Conservation (phyloP, 1,140 invertebrate species). For the Drosophila asahinai region DNA sequence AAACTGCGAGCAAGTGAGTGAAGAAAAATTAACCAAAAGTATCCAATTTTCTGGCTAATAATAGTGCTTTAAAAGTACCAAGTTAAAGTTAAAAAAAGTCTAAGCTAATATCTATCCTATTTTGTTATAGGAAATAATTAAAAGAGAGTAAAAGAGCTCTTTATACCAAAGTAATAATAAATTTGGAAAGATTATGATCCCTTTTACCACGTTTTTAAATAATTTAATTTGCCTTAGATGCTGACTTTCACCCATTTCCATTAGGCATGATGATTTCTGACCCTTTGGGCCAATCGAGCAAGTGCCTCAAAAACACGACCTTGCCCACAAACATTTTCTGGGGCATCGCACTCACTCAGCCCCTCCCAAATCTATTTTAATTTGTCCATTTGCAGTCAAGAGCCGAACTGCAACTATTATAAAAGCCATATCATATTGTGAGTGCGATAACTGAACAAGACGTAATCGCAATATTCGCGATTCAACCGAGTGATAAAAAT, state of each 20-base stretch:
- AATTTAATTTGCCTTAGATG: not conserved
- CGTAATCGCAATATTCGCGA: conserved; percentile 2
- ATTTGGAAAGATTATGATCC: not conserved
- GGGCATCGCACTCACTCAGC: conserved; percentile 28
- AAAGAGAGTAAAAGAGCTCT: too few relatives aligned
- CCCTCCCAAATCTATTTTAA: conserved; percentile 19
- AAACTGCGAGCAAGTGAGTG: too few relatives aligned
- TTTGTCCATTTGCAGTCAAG: conserved; percentile 19
- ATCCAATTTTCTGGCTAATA: too few relatives aligned
- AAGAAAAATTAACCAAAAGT: too few relatives aligned
- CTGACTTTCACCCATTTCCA: not conserved
- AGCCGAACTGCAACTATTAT: conserved; percentile 20
- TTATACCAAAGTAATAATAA: not conserved
- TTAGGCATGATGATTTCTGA: not conserved
- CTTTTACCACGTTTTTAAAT: not conserved
- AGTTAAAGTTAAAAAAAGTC: too few relatives aligned
- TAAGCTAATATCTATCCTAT: too few relatives aligned
- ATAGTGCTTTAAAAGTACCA: too few relatives aligned
- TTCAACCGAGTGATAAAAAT: conserved; percentile 14
- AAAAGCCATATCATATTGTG: not conserved
- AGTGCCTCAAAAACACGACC: conserved; percentile 12
- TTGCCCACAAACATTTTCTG: conserved; percentile 15
- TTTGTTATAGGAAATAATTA: too few relatives aligned
- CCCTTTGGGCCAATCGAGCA: not conserved
- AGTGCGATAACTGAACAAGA: conserved; percentile 10